Conservation (phyloP, 1,140 invertebrate species). For the Latrodectus geometricus region DNA sequence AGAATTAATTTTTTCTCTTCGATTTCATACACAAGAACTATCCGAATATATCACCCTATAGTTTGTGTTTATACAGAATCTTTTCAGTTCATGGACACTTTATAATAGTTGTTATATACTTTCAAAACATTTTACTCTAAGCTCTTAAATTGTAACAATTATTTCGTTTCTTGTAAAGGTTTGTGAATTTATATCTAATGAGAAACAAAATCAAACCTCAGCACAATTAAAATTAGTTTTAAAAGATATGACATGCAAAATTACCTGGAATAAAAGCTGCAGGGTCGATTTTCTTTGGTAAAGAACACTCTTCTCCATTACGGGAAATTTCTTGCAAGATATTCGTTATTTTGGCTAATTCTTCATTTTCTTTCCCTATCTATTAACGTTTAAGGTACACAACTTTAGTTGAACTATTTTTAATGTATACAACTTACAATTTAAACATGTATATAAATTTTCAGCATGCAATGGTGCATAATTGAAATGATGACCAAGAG, state of each 20-base stretch:
- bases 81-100: too few species aligned
- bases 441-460: too few species aligned
- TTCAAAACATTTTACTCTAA: too few species aligned
- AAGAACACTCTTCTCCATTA: conserved; percentile 30
- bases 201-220: not conserved
- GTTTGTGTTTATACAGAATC: too few species aligned
- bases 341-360: conserved; percentile 31
- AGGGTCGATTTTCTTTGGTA: conserved; percentile 26
- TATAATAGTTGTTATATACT: too few species aligned
- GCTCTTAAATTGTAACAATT: too few species aligned
- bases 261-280: conserved; percentile 37
- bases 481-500: too few species aligned
- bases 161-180: too few species aligned
- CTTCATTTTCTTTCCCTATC: conserved; percentile 33
- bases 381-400: not conserved
- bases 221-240: not conserved
- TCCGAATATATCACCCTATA: too few species aligned
- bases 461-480: too few species aligned
- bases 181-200: not conserved
- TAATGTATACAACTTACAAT: not conserved
- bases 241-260: not conserved
- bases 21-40: too few species aligned
- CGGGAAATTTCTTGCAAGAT: conserved; percentile 14
- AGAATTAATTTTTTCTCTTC: too few species aligned
- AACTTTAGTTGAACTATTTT: not conserved